Base-by-base conservation (phyloP, 2,113 vertebrate genomes). In the Corythaixoides concolor region DNA sequence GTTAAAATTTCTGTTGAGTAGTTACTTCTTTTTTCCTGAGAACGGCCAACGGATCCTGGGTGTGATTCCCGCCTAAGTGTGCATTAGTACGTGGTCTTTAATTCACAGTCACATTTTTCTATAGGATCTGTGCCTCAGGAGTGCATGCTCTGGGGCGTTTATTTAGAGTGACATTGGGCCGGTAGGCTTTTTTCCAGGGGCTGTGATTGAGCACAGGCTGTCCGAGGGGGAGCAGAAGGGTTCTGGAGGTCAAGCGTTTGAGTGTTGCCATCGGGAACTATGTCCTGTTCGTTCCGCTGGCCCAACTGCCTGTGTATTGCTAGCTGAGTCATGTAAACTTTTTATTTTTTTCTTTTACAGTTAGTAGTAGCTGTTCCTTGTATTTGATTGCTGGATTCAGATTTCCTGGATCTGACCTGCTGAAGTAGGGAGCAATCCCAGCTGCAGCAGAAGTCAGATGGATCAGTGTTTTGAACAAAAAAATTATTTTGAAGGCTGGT, bases 71-170 rank as follows among this genome's bases (percentile, higher is more conserved):
- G 5, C 68, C 45, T 50, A n/a, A 39, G 16, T 6, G 16, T 14
- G 9, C 1, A 0, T 37, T 79, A n/a, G 28, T 26, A 32, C 30
- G 41, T 81, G 24, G 11, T 52, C 47, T 89, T 70, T 43, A 69
- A 45, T 39, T 66, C 26, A 14, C 0, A 3, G 41, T 50, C 30
- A n/a, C n/a, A 2, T 35, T 58, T 74, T 88, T 49, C 56, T 55
- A 9, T 15, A 50, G 32, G 19, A 75, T 67, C n/a, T 22, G 32
- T 53, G 27, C 50, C 6, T n/a, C 1, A 62, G 69, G 28, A 50
- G 21, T 1, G 8, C 12, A 23, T 0, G 3, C 3, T 35, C 39
- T 78, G 1, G 59, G 32, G 3, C 9, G 21, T 62, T 70, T 67
- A 11, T 8, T 87, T 63, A 10, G 23, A 37, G 53, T 30, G 45